Base-by-base conservation (phyloP, 2,797 vertebrate genomes). In the Alcedo quadribrachys region DNA sequence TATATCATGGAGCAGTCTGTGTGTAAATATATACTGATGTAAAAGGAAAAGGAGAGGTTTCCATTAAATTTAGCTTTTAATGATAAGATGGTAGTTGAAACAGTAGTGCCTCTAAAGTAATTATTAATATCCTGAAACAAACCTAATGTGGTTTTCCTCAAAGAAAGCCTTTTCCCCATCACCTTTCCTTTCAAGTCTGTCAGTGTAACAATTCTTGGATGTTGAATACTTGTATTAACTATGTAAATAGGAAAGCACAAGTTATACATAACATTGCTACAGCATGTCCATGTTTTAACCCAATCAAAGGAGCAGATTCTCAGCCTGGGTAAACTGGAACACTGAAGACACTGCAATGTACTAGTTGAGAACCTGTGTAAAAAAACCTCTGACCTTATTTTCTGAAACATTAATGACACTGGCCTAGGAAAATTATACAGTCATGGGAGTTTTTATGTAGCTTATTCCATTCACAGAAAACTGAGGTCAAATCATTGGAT, bases 141-240 rank as follows among this genome's bases (percentile, higher is more conserved):
- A 85, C 40, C 67, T 51, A 71, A 68, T 68, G 33, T 22, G 33
- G 5, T 35, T n/a, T 60, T 86, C 45, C 32, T 37, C 48, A 2
- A 40, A 63, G 84, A 70, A 42, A 1, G 1, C 20, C 33, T 17
- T 28, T n/a, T 37, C 37, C 28, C 46, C 24, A 48, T 24, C 2
- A 3, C 35, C 20, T 40, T 51, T 51, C 40, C 15, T 40, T 57
- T 42, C 71, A 87, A 22, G 7, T 12, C 46, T 55, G 79, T 18
- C 0, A 0, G 37, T 54, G 48, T 3, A 84, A 69, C 33, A 65
- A 19, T 42, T 76, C 28, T 25, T 32, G 5, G 19, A 35, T 4
- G 6, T 79, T 68, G 33, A 53, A 24, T 25, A 76, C 40, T 33
- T 57, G 8, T 15, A 63, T 71, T 81, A 46, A 43, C 40, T 40